phyloP scores from a whole-genome alignment of 2,888 invertebrate genomes.

The Hedya salicella region DNA sequence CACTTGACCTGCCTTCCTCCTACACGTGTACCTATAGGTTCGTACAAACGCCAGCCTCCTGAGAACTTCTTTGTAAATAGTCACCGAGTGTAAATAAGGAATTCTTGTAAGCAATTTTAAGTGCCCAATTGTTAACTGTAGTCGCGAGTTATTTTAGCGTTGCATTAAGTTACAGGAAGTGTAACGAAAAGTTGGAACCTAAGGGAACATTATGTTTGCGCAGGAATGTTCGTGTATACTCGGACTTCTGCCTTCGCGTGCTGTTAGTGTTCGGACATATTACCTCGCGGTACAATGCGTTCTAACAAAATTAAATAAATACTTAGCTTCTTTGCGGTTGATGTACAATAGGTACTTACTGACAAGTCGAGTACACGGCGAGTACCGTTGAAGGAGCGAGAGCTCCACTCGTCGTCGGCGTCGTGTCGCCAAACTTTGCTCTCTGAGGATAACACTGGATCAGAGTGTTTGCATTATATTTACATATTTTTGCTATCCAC shows the following conservation, averaged over 20 bases:
- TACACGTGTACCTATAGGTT: conserved; percentile 49
- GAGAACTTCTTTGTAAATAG: conserved; percentile 80
- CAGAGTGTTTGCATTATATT: conserved; percentile 61
- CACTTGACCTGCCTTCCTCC: conserved; percentile 72
- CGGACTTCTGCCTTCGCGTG: conserved; percentile 29
- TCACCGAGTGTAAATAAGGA: conserved; percentile 75
- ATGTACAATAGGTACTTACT: conserved; percentile 41
- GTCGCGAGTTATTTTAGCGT: conserved; percentile 47
- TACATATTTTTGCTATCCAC: conserved; percentile 63
- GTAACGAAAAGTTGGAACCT: conserved; percentile 41
- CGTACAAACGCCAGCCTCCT: conserved; percentile 73
- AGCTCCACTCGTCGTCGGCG: conserved; percentile 44
- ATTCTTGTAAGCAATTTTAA: conserved; percentile 70
- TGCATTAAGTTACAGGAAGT: conserved; percentile 45
- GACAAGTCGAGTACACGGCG: conserved; percentile 49
- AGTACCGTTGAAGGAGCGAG: conserved; percentile 59
- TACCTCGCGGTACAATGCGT: conserved; percentile 34
- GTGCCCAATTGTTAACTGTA: conserved; percentile 53
- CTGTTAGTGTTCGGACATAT: conserved; percentile 33
- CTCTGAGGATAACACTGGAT: conserved; percentile 57
- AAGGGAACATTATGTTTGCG: conserved; percentile 31
- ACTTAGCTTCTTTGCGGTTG: conserved; percentile 37
- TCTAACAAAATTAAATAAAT: conserved; percentile 41
- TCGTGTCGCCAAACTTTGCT: conserved; percentile 57
- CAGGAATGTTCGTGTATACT: conserved; percentile 25